A percentile compares a stretch with the other conserved stretches of the same genome.
Evolutionary conservation across 2,797 vertebrate species (phyloP).

Genomic region (Rhynchonycteris naso): DNA sequence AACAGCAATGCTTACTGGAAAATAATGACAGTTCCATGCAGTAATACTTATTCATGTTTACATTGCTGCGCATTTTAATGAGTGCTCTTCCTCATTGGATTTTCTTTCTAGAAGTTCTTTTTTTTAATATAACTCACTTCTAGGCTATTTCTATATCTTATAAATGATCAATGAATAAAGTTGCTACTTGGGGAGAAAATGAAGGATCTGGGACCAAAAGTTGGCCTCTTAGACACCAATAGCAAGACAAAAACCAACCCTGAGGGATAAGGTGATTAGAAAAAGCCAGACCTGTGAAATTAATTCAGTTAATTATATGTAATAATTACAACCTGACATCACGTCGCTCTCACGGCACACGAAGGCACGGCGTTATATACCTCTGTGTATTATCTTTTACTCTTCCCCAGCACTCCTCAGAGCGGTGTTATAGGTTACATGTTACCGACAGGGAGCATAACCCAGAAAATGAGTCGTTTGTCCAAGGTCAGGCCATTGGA

Average conservation of each 20-base stretch:
- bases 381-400: neutral
- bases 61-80: neutral
- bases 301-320: neutral
- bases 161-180: neutral
- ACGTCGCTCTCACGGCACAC: neutral
- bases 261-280: neutral
- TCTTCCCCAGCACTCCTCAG: neutral
- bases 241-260: neutral
- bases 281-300: neutral
- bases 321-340: neutral
- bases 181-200: neutral
- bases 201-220: neutral
- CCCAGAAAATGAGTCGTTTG: neutral
- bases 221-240: neutral
- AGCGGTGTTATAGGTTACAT: neutral
- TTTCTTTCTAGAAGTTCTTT: neutral
- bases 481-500: neutral
- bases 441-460: neutral
- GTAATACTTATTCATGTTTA: neutral
- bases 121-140: neutral
- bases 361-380: neutral
- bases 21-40: neutral
- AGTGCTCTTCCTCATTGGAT: neutral
- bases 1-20: neutral
- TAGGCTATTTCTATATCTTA: neutral